phyloP scores from a whole-genome alignment of 2,797 vertebrate species.

The Sebastes minor region DNA sequence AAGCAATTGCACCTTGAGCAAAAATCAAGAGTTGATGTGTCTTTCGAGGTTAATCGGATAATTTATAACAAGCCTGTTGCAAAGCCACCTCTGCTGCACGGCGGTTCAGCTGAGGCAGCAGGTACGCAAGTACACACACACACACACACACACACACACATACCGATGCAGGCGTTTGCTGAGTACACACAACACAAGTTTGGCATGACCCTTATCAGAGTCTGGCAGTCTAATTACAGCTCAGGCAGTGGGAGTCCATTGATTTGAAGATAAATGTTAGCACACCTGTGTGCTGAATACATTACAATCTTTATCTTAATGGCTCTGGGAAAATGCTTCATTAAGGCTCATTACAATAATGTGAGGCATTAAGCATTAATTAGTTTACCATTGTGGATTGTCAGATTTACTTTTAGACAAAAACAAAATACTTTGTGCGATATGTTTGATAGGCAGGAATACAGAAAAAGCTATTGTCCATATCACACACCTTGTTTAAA shows the following conservation, averaged over 20 bases:
- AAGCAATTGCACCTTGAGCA: conserved; percentile 62
- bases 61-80: conserved; percentile 66
- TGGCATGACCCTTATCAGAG: conserved; percentile 70
- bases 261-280: conserved; percentile 78
- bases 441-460: not conserved
- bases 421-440: conserved; percentile 25
- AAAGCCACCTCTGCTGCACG: conserved; percentile 31
- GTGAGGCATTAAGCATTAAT: conserved; percentile 71
- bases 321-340: conserved; percentile 76
- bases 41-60: conserved; percentile 74
- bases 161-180: conserved; percentile 19
- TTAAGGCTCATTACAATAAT: conserved; percentile 79
- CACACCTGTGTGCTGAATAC: conserved; percentile 78
- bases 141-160: not conserved
- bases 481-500: not conserved
- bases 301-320: conserved; percentile 78
- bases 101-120: conserved; percentile 38
- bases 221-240: conserved; percentile 76
- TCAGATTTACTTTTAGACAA: conserved; percentile 56
- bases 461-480: not conserved
- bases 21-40: conserved; percentile 63
- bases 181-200: conserved; percentile 49
- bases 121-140: not conserved
- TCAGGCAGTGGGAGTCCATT: conserved; percentile 75
- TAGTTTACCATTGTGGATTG: conserved; percentile 62